Base-by-base conservation (phyloP, 2,797 vertebrate species). In the Thripadectes ignobilis region DNA sequence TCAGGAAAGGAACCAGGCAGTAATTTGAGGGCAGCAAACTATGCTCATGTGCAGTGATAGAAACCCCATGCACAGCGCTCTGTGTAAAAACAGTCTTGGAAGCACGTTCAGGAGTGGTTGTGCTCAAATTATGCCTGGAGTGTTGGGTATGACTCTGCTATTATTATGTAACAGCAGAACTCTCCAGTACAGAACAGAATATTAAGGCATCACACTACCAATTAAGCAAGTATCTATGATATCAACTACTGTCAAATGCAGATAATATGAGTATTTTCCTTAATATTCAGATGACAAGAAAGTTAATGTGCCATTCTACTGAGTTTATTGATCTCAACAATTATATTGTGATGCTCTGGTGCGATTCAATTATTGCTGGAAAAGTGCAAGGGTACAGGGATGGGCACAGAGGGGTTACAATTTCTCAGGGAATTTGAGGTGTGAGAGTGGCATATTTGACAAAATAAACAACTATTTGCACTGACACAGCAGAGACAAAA, bases 251-350 rank as follows among this genome's bases (percentile, higher is more conserved):
- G 49, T 73, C 55, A 85, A 82, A 92, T 61, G 13, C 26, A 89
- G 39, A 22, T 76, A 58, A 73, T 69, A 54, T 0, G 2, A 84
- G 38, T 78, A 67, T 78, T 83, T 89, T 93, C 17, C 32, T 77
- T 90, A 90, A 69, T 86, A 68, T 58, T 93, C 41, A 49, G 24
- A 88, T 80, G 52, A 83, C 26, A 90, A 57, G 51, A 46, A 83
- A 81, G 19, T 65, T 74, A 88, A 48, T 62, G 34, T 78, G 62
- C 32, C 48, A 49, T 92, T 96, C 85, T 78, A 34, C 30, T 46
- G 54, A 72, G 27, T 61, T n/a, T 66, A 23, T 68, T 62, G 69
- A 72, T 88, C 54, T 81, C 45, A 55, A 34, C 34, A 57, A 41
- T 41, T 48, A 43, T 75, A 74, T 38, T 58, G 52, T 32, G 45